Conservation (phyloP, 2,113 vertebrate species). For the Ranitomeya imitator region DNA sequence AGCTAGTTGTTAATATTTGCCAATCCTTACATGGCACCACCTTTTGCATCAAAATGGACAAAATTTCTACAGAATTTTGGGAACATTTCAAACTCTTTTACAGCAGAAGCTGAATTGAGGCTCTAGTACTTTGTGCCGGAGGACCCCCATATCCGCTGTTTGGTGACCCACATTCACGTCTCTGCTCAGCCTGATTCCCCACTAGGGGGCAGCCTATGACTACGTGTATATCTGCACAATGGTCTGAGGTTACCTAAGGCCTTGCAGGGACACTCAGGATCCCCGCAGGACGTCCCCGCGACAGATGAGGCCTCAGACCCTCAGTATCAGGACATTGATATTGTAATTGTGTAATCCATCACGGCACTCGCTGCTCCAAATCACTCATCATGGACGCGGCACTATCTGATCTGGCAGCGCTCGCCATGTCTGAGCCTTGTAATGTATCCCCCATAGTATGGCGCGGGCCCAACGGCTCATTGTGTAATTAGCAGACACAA, state of each 20-base stretch:
- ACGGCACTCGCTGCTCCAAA: background rate
- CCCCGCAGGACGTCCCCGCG: background rate
- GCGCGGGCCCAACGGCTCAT: background rate
- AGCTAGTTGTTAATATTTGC: no score
- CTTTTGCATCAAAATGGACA: no score
- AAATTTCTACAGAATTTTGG: no score
- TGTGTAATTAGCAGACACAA: background rate
- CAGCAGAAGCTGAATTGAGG: no score
- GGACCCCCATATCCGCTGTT: no score
- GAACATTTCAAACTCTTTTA: no score
- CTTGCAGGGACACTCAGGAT: background rate
- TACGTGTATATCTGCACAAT: no score
- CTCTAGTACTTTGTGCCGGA: no score
- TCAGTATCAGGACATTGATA: background rate
- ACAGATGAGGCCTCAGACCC: background rate
- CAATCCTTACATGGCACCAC: no score
- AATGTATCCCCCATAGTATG: background rate
- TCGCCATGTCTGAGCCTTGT: background rate
- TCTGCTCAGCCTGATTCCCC: no score
- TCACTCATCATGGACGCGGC: background rate
- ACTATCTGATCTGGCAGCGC: background rate
- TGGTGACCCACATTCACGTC: no score
- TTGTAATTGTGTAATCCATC: background rate
- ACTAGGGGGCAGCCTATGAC: background rate
- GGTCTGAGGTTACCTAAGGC: background rate